Evolutionary conservation across 2,888 invertebrate species (phyloP).

Genomic region (Lysandra bellargus): DNA sequence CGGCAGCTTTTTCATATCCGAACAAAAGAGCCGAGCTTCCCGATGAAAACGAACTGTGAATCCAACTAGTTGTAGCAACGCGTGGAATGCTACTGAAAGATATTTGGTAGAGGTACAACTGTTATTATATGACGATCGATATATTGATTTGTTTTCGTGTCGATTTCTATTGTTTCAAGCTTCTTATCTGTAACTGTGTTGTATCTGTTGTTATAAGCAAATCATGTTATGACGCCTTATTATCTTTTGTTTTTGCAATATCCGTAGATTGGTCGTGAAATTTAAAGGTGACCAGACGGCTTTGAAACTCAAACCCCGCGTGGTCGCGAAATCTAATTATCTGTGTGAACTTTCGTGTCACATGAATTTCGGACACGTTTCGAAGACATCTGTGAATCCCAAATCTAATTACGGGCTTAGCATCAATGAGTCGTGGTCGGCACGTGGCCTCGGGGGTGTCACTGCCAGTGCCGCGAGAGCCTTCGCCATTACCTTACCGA

Average conservation of each 20-base stretch:
- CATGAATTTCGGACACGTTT: constrained; percentile 12
- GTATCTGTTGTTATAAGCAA: neutral
- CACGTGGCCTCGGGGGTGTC: constrained; percentile 37
- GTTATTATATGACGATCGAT: neutral
- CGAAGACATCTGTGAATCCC: constrained; percentile 8
- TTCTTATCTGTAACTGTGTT: neutral
- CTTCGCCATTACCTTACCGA: constrained; percentile 47
- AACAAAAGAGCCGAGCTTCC: constrained; percentile 6
- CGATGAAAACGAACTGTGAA: neutral
- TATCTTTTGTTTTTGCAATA: neutral
- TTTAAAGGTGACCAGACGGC: neutral
- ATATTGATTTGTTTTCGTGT: neutral
- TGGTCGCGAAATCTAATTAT: constrained; percentile 12
- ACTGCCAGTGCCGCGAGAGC: constrained; percentile 52
- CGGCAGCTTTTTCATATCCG: neutral
- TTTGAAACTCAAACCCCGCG: neutral
- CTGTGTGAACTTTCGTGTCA: constrained; percentile 4
- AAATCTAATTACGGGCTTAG: constrained; percentile 30
- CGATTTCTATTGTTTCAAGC: neutral
- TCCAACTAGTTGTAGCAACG: neutral
- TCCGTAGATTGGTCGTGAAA: neutral
- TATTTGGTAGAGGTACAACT: neutral
- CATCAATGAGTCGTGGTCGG: neutral
- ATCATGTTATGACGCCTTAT: neutral
- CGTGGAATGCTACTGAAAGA: neutral